These are phyloP conservation scores for Holacanthus passer DNA, from an alignment of 2,113 vertebrate genomes.

Conservation along the genomic window DNA sequence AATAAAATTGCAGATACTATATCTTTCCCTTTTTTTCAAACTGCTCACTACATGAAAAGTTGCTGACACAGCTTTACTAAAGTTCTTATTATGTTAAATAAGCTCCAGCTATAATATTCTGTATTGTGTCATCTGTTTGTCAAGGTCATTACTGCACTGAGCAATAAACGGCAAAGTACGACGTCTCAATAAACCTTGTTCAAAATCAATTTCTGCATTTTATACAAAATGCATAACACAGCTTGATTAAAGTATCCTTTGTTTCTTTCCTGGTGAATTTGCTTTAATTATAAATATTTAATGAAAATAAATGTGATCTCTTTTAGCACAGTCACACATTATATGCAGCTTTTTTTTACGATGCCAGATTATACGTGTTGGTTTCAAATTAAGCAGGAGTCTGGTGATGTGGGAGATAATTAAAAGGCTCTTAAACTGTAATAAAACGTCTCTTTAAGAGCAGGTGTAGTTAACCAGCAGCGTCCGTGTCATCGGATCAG, in stretches of 20 bases:
- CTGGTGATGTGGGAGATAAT: not conserved
- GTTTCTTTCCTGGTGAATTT: not conserved
- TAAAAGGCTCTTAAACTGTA: not conserved
- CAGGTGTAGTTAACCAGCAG: not conserved
- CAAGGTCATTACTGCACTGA: no score
- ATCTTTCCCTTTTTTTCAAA: not conserved
- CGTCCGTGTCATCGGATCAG: not conserved
- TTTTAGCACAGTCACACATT: not conserved
- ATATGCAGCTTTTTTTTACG: not conserved
- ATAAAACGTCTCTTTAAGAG: not conserved
- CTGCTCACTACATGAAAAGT: no score
- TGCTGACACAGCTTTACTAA: no score
- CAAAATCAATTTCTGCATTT: not conserved
- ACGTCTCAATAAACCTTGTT: not conserved
- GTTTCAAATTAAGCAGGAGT: not conserved
- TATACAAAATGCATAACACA: not conserved
- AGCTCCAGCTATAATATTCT: not conserved
- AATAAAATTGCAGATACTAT: not conserved
- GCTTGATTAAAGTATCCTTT: not conserved
- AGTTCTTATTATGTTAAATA: not conserved
- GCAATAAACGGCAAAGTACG: not conserved
- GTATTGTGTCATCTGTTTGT: not conserved
- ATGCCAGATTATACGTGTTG: not conserved
- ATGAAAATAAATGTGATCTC: not conserved
- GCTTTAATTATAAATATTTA: not conserved